A percentile compares a stretch with the other conserved stretches of the same genome.
These are phyloP conservation scores for Acrobasis consociella DNA, from an alignment of 2,888 invertebrate species.

Conservation along the genomic window DNA sequence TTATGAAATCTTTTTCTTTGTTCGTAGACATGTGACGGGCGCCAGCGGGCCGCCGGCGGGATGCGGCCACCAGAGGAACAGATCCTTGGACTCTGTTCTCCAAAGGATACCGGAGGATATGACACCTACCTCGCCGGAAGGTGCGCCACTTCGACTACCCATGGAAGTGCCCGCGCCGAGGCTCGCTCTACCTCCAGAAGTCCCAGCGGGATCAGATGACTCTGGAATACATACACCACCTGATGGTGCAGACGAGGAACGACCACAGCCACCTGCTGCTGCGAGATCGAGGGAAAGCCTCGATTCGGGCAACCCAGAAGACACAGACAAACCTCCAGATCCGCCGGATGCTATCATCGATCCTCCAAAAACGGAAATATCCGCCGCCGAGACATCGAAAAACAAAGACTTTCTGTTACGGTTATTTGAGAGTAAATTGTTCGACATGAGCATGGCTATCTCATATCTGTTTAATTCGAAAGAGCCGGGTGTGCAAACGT, in stretches of 20 bases:
- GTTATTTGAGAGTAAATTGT: constrained; percentile 97
- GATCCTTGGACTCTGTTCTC: constrained; percentile 94
- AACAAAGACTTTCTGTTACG: constrained; percentile 89
- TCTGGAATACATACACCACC: constrained; percentile 85
- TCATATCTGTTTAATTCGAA: constrained; percentile 99
- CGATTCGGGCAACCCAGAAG: constrained; percentile 86
- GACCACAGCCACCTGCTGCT: constrained; percentile 74
- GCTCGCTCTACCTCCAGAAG: constrained; percentile 78
- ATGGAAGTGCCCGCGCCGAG: constrained; percentile 78
- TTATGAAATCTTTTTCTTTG: constrained; percentile 50
- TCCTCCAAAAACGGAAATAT: constrained; percentile 60
- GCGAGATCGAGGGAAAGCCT: constrained; percentile 88
- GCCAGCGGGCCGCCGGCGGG: constrained; percentile 73
- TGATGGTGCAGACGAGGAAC: constrained; percentile 74
- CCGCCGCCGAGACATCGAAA: constrained; percentile 65
- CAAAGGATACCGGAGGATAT: constrained; percentile 93
- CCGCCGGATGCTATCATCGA: constrained; percentile 62
- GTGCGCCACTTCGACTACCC: constrained; percentile 66
- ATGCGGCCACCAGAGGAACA: constrained; percentile 92
- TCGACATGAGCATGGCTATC: constrained; percentile 99
- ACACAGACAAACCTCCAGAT: constrained; percentile 78
- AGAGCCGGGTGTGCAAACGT: constrained; percentile 98
- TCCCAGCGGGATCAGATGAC: constrained; percentile 88
- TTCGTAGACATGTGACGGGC: constrained; percentile 75
- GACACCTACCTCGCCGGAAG: constrained; percentile 82